Conservation (phyloP, 2,113 vertebrate genomes). For the Chionis minor region DNA sequence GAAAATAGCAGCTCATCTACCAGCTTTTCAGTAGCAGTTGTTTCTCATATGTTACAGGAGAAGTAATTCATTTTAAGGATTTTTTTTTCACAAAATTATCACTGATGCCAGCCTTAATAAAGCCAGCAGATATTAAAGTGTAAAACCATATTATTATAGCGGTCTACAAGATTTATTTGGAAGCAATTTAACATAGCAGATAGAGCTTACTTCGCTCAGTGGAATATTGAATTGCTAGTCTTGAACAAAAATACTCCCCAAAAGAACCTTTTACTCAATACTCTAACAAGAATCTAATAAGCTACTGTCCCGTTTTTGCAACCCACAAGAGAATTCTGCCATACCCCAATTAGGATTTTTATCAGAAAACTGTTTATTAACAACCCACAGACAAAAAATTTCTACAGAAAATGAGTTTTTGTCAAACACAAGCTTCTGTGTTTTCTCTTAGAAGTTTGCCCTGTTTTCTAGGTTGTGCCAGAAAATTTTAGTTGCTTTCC, state of each 20-base stretch:
- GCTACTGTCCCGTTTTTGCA: not conserved
- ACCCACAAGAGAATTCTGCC: not conserved
- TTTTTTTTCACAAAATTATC: constrained; percentile 17
- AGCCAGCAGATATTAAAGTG: constrained; percentile 12
- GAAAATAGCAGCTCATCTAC: not conserved
- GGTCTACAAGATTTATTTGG: constrained; percentile 1
- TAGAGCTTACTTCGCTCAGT: constrained; percentile 5
- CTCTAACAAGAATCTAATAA: constrained; percentile 24
- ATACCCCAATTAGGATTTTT: not conserved
- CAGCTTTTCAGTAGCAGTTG: not conserved
- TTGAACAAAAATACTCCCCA: constrained; percentile 6
- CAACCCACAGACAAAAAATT: not conserved
- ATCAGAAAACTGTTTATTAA: not conserved
- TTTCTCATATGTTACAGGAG: not conserved
- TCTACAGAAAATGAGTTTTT: not conserved
- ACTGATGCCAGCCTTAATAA: constrained; percentile 26
- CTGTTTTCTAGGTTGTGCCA: not conserved
- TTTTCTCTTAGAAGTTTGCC: not conserved
- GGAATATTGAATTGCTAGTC: not conserved
- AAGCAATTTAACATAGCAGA: constrained; percentile 1
- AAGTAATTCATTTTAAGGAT: constrained; percentile 27
- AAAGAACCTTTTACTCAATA: not conserved
- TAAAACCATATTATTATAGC: not conserved
- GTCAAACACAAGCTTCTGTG: not conserved
- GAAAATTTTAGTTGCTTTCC: not conserved